Evolutionary conservation across 1,140 invertebrate genomes (phyloP).

Genomic region (Ceratina calcarata): DNA sequence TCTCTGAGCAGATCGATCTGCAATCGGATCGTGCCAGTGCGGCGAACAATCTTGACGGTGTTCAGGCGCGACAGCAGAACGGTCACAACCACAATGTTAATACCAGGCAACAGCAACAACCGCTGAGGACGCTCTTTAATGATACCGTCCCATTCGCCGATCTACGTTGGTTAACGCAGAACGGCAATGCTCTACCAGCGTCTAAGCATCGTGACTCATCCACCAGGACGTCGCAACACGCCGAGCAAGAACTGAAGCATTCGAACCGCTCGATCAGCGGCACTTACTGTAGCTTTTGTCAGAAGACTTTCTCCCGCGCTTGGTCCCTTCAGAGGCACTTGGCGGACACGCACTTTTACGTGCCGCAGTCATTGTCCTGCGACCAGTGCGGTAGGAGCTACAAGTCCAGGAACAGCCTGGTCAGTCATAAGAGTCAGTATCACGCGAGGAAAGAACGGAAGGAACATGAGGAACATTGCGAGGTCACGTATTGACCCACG

Average conservation of each 20-base stretch:
- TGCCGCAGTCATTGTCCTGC: constrained; percentile 79
- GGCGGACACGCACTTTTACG: constrained; percentile 81
- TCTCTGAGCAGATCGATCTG: constrained; percentile 54
- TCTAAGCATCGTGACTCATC: constrained; percentile 32
- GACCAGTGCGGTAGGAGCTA: constrained; percentile 80
- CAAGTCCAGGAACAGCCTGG: constrained; percentile 81
- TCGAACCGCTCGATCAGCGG: constrained; percentile 55
- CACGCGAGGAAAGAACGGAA: constrained; percentile 77
- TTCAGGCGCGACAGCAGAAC: not conserved
- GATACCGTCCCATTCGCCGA: constrained; percentile 36
- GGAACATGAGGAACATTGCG: constrained; percentile 63
- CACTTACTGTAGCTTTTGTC: constrained; percentile 79
- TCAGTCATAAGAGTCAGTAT: constrained; percentile 82
- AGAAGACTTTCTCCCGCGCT: constrained; percentile 80
- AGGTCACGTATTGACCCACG: constrained; percentile 63
- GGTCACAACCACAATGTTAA: not conserved
- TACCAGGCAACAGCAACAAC: constrained; percentile 6
- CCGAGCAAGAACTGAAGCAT: constrained; percentile 51
- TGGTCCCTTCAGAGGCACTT: constrained; percentile 82
- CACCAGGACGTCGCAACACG: not conserved
- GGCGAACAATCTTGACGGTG: not conserved
- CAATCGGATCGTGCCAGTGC: constrained; percentile 34
- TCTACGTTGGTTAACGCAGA: constrained; percentile 48
- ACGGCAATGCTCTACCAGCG: constrained; percentile 8
- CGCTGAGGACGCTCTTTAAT: constrained; percentile 15